Base-by-base conservation (phyloP, 2,113 vertebrate genomes). In the Eretmochelys imbricata region DNA sequence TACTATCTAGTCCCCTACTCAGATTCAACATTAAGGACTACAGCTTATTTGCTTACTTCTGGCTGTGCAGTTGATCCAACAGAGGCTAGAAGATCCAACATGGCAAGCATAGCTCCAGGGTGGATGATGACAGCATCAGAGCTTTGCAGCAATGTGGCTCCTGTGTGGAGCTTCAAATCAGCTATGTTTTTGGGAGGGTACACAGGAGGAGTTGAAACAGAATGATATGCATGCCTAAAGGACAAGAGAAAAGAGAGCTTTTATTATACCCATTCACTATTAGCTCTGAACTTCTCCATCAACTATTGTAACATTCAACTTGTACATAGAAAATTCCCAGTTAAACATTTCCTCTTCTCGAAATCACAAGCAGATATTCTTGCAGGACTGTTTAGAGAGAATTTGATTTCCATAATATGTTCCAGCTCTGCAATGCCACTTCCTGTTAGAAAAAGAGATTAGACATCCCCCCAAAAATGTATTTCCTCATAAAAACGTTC, bases 51-150 rank as follows among this genome's bases (percentile, higher is more conserved):
- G 16, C 98, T 97, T 98, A 99, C 99, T 98, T 99, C 99, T n/a
- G 99, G 99, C 95, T 99, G 99, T 51, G 98, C 98, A 87, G 98
- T 95, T 2, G 99, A 99, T 92, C 98, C 98, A 82, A 99, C 98
- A 8, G 99, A 99, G 92, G 99, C 99, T 95, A 99, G 97, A 89
- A 99, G 99, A 97, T 99, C 99, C 93, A 99, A 93, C 98, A 99
- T 99, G 11, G 99, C 99, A 19, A 99, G 98, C 92, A 99, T 99
- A 50, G 99, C 99, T 83, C 99, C 99, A 1, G 99, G 99, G 94
- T 99, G 99, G 96, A 99, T 99, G 95, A 99, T 98, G 88, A 99
- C 99, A 0, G 98, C 98, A 80, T 99, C 99, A 0, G 98, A 98
- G 48, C 96, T 98, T 4, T 98, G 98, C 19, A 98, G 55, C 55